Percentiles rank a stretch among this genome's conserved stretches.
Evolutionary conservation across 2,797 vertebrate genomes (phyloP).

Genomic region (Alosa sapidissima): DNA sequence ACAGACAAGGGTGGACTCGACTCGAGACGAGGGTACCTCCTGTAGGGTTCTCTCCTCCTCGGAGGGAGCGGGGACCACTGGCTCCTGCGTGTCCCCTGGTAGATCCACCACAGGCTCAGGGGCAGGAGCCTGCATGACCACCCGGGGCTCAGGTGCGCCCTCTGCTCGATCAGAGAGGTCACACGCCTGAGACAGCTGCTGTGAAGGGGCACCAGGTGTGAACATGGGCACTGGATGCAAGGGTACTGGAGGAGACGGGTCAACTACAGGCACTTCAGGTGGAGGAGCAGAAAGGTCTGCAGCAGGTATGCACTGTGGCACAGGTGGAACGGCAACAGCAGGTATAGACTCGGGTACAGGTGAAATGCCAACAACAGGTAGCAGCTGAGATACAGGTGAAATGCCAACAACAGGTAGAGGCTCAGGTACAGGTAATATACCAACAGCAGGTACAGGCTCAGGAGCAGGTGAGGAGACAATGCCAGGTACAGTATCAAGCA

Average conservation of each 20-base stretch:
- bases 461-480: background rate
- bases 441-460: background rate
- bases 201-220: background rate
- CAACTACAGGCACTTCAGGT: constrained; percentile 18
- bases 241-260: background rate
- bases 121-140: background rate
- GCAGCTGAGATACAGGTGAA: background rate
- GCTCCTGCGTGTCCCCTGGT: background rate
- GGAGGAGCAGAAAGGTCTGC: constrained; percentile 25
- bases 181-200: background rate
- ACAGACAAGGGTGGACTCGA: constrained; percentile 34
- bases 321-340: background rate
- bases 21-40: constrained; percentile 75
- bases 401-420: background rate
- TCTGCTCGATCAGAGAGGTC: constrained; percentile 25
- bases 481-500: background rate
- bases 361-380: background rate
- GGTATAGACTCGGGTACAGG: background rate
- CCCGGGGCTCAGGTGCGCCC: background rate
- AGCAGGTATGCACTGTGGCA: constrained; percentile 22
- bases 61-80: constrained; percentile 46
- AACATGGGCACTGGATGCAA: constrained; percentile 18
- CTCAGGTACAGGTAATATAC: background rate
- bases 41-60: constrained; percentile 73
- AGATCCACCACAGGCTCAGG: constrained; percentile 26